A percentile compares a stretch with the other conserved stretches of the same genome.
Evolutionary conservation across 1,140 invertebrate genomes (phyloP).

Genomic region (Phortica variegata): DNA sequence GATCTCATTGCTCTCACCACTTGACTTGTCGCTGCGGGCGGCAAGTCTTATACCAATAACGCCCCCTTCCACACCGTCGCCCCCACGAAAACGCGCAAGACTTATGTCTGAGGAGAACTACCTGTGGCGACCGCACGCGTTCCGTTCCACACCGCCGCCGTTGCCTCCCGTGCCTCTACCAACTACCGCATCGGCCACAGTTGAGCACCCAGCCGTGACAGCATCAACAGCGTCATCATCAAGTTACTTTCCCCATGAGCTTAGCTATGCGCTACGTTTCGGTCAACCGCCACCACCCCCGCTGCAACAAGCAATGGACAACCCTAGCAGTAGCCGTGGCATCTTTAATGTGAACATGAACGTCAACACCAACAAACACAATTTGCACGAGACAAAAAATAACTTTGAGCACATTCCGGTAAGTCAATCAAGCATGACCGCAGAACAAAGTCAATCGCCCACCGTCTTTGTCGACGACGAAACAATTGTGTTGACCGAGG

Average conservation of each 20-base stretch:
- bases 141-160: slow-evolving; percentile 36
- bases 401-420: slow-evolving; percentile 47
- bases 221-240: slow-evolving; percentile 1
- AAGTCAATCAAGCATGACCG: slow-evolving; percentile 44
- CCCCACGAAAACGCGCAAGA: slow-evolving; percentile 59
- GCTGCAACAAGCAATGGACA: slow-evolving; percentile 23
- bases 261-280: not conserved
- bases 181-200: too few relatives aligned
- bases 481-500: slow-evolving; percentile 56
- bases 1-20: slow-evolving; percentile 57
- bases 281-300: slow-evolving; percentile 5
- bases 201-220: too few relatives aligned
- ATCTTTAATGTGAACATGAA: too few relatives aligned
- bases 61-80: slow-evolving; percentile 64
- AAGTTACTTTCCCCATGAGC: slow-evolving; percentile 1
- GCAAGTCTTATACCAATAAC: slow-evolving; percentile 60
- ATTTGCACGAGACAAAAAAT: slow-evolving; percentile 57
- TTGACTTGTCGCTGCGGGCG: slow-evolving; percentile 61
- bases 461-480: slow-evolving; percentile 44
- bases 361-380: slow-evolving; percentile 34
- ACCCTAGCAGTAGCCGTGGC: slow-evolving; percentile 14
- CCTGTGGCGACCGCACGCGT: slow-evolving; percentile 57
- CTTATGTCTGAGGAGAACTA: slow-evolving; percentile 57
- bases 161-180: slow-evolving; percentile 21
- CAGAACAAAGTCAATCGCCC: slow-evolving; percentile 2